These are phyloP conservation scores for Amiota communis DNA, from an alignment of 2,888 invertebrate species.

Conservation along the genomic window DNA sequence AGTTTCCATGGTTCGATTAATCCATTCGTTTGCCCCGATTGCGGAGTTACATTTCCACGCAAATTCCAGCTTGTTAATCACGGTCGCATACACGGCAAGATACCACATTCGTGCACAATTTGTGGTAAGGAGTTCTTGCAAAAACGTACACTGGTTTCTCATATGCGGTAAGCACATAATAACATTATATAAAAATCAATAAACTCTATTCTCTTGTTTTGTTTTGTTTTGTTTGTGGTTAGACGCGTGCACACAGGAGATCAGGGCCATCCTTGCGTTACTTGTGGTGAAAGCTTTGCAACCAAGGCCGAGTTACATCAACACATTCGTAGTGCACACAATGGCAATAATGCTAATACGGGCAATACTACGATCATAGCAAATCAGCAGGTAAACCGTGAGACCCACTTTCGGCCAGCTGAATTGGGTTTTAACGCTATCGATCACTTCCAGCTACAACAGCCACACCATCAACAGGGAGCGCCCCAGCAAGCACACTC, in stretches of 20 bases:
- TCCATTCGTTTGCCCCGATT: slow-evolving; percentile 94
- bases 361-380: slow-evolving; percentile 72
- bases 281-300: slow-evolving; percentile 85
- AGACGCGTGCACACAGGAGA: slow-evolving; percentile 82
- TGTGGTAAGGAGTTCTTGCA: slow-evolving; percentile 90
- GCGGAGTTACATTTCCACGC: slow-evolving; percentile 87
- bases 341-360: slow-evolving; percentile 73
- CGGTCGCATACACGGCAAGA: slow-evolving; percentile 85
- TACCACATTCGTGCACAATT: slow-evolving; percentile 86
- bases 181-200: slow-evolving; percentile 9
- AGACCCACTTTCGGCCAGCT: slow-evolving; percentile 18
- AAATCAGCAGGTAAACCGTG: slow-evolving; percentile 66
- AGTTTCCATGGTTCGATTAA: slow-evolving; percentile 96
- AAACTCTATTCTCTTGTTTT: background rate
- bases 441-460: slow-evolving; percentile 51
- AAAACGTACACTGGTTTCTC: slow-evolving; percentile 86
- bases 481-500: slow-evolving; percentile 56
- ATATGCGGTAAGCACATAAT: slow-evolving; percentile 80
- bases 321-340: slow-evolving; percentile 78
- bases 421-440: slow-evolving; percentile 25
- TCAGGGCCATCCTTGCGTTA: slow-evolving; percentile 82
- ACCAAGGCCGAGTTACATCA: slow-evolving; percentile 81
- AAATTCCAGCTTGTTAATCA: slow-evolving; percentile 91
- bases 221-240: slow-evolving; percentile 21
- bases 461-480: slow-evolving; percentile 74